Conservation (phyloP, 2,797 vertebrate genomes). For the Pangasius larnaudii region DNA sequence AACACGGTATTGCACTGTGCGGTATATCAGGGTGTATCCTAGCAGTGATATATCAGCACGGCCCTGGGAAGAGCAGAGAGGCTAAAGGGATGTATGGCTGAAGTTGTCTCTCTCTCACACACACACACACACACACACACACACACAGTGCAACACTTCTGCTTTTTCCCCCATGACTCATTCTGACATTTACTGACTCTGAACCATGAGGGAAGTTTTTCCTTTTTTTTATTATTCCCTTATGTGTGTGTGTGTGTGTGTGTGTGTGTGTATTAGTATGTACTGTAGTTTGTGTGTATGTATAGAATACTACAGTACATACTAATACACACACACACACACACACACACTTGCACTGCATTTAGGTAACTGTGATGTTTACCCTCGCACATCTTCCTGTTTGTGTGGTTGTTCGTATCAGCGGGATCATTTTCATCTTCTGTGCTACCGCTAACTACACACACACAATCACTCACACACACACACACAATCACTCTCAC, state of each 20-base stretch:
- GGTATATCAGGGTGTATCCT: neutral
- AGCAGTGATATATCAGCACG: neutral
- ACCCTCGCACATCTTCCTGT: constrained; percentile 68
- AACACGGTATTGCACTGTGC: too few relatives aligned
- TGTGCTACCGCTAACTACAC: neutral
- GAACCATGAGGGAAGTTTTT: constrained; percentile 5
- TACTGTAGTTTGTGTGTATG: neutral
- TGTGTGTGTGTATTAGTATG: too few relatives aligned
- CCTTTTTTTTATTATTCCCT: neutral
- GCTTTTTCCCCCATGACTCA: constrained; percentile 28
- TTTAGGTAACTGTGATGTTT: neutral
- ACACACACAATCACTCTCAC: neutral
- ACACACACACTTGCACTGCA: constrained; percentile 16
- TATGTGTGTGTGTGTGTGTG: neutral
- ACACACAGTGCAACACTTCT: neutral
- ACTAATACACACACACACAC: neutral
- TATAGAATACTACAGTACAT: too few relatives aligned
- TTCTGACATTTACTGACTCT: constrained; percentile 22
- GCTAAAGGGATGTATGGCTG: neutral
- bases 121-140: constrained; percentile 29
- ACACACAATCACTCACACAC: neutral
- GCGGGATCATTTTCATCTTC: constrained; percentile 49
- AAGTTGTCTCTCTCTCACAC: constrained; percentile 32
- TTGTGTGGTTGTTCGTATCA: constrained; percentile 67
- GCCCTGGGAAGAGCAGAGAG: too few relatives aligned